Evolutionary conservation across 2,113 vertebrate species (phyloP), one percentile per base, ranked within the genome.

Genomic region (Scopus umbretta): DNA sequence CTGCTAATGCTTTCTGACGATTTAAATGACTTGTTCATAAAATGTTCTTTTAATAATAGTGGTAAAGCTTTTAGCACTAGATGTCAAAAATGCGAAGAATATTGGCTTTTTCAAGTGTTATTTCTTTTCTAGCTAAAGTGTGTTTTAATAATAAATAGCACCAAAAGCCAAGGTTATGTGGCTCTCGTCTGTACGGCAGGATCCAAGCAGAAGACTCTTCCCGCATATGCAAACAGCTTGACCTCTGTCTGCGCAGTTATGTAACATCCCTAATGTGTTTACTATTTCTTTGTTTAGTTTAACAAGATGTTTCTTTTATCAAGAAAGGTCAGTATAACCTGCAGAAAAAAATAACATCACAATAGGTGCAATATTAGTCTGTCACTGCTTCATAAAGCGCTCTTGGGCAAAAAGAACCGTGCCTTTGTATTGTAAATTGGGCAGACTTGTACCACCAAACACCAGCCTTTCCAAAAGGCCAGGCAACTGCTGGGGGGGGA

Each of bases 1-100:
- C 95, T 20, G 5, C 96, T 95, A 97, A 95, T 97, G 97, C 94
- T 98, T 98, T 97, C 97, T 97, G 97, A 98, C 94, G 94, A 94
- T 97, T 97, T 97, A 98, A 98, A 97, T 97, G 94, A 92, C 96
- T 98, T 96, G 94, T 96, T 98, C 96, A 92, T 98, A 97, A 98
- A 98, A 97, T 88, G 97, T 97, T 97, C 95, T 97, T 97, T 98
- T 97, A 97, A 97, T 97, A 97, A 98, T 97, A 96, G 96, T 94
- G 95, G 91, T 94, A 97, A 97, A 96, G 90, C 97, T 97, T 97
- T 98, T 97, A 98, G 97, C 93, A 96, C 96, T 96, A 92, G 90
- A 94, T 98, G 97, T 97, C 95, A 97, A 96, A 98, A 97, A 97
- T 89, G 81, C 62, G 80, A 94, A 95, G 97, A 95, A 92, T 79